These are phyloP conservation scores for Xerus rutilus DNA, from an alignment of 2,797 vertebrate species.

Conservation along the genomic window DNA sequence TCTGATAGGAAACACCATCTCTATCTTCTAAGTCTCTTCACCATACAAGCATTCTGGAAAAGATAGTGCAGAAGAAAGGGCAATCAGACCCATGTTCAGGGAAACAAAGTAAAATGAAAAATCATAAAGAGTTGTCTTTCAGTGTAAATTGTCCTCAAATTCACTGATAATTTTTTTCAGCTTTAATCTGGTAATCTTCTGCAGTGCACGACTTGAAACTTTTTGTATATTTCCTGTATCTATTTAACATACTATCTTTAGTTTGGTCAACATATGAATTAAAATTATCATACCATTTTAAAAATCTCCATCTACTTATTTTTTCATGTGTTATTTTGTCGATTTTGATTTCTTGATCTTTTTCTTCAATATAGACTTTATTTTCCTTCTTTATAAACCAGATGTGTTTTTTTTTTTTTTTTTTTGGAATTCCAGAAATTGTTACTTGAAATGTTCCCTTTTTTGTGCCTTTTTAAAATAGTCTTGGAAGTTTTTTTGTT, in stretches of 20 bases:
- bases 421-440: not conserved
- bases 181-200: not conserved
- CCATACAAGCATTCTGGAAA: not conserved
- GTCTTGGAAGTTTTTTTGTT: not conserved
- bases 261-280: not conserved
- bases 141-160: not conserved
- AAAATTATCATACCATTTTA: not conserved
- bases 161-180: not conserved
- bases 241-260: not conserved
- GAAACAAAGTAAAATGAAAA: not conserved
- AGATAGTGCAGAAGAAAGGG: not conserved
- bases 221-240: not conserved
- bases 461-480: slow-evolving; percentile 29
- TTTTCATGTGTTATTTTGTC: not conserved
- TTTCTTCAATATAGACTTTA: not conserved
- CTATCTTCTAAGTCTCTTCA: too few species aligned
- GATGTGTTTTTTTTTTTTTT: not conserved
- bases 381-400: not conserved
- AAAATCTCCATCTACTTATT: not conserved
- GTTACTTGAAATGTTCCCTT: not conserved
- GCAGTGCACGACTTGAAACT: not conserved
- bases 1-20: too few species aligned
- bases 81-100: not conserved
- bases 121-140: not conserved
- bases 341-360: not conserved